phyloP scores from a whole-genome alignment of 2,888 invertebrate genomes.

The Pardosa pseudoannulata region DNA sequence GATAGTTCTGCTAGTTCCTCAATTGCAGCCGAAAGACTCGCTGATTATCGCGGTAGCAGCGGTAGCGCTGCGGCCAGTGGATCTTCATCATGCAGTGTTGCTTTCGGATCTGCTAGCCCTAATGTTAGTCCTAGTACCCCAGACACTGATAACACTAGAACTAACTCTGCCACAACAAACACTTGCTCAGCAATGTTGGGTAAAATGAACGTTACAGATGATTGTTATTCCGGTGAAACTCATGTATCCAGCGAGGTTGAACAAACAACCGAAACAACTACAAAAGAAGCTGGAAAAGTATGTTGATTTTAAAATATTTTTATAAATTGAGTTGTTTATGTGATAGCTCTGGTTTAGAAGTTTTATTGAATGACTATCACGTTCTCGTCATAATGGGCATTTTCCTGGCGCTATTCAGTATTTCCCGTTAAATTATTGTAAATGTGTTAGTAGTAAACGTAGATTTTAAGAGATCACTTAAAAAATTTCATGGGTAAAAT shows the following conservation, averaged over 20 bases:
- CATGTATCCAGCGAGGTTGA: constrained; percentile 22
- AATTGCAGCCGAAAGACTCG: constrained; percentile 61
- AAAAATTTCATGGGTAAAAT: too few species aligned
- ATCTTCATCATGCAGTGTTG: constrained; percentile 13
- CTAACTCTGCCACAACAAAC: constrained; percentile 16
- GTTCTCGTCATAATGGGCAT: too few species aligned
- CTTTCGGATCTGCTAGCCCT: constrained; percentile 58
- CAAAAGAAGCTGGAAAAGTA: constrained; percentile 56
- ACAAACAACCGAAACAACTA: constrained; percentile 19
- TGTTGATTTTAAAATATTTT: background rate
- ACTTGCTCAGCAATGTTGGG: constrained; percentile 29
- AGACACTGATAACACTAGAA: constrained; percentile 54
- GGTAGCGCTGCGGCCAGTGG: constrained; percentile 26
- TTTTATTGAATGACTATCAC: too few species aligned
- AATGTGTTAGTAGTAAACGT: too few species aligned
- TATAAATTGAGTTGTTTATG: too few species aligned
- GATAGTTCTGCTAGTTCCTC: constrained; percentile 42
- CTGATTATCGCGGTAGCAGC: constrained; percentile 62
- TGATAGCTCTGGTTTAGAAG: too few species aligned
- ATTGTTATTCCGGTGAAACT: constrained; percentile 38
- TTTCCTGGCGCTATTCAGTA: too few species aligned
- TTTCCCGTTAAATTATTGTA: too few species aligned
- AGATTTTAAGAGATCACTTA: too few species aligned
- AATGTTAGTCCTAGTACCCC: constrained; percentile 73
- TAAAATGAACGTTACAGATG: constrained; percentile 34